These are phyloP conservation scores for Myrmecobius fasciatus DNA, from an alignment of 2,113 vertebrate genomes.

Conservation along the genomic window DNA sequence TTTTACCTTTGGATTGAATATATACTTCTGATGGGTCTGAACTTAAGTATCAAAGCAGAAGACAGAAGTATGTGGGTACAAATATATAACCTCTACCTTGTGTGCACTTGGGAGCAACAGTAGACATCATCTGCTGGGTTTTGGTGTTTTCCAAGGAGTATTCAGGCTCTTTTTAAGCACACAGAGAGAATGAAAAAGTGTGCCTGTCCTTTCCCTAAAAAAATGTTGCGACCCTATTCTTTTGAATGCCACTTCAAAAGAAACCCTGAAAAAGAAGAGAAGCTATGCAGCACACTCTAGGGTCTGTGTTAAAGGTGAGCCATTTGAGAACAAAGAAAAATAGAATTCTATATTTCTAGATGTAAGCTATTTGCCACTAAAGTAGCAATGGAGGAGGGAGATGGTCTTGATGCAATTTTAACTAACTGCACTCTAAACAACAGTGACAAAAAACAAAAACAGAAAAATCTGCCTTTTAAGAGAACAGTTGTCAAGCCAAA, in stretches of 20 bases:
- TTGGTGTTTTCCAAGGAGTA: not conserved
- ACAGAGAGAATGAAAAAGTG: not conserved
- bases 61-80: no score
- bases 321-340: not conserved
- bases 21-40: not conserved
- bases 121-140: not conserved
- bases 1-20: not conserved
- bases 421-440: not conserved
- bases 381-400: not conserved
- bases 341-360: no score
- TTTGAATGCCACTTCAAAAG: slow-evolving; percentile 14
- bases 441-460: not conserved
- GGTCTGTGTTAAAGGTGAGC: not conserved
- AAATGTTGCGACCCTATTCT: not conserved
- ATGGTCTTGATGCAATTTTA: rapidly evolving
- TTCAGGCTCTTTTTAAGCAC: not conserved
- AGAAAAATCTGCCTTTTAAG: not conserved
- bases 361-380: rapidly evolving
- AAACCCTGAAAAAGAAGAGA: not conserved
- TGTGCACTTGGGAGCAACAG: no score
- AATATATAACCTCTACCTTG: not conserved
- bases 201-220: not conserved
- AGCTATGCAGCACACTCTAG: not conserved
- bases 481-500: not conserved
- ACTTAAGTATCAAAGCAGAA: not conserved